These are phyloP conservation scores for Raja brachyura DNA, from an alignment of 2,113 vertebrate genomes.

Conservation along the genomic window DNA sequence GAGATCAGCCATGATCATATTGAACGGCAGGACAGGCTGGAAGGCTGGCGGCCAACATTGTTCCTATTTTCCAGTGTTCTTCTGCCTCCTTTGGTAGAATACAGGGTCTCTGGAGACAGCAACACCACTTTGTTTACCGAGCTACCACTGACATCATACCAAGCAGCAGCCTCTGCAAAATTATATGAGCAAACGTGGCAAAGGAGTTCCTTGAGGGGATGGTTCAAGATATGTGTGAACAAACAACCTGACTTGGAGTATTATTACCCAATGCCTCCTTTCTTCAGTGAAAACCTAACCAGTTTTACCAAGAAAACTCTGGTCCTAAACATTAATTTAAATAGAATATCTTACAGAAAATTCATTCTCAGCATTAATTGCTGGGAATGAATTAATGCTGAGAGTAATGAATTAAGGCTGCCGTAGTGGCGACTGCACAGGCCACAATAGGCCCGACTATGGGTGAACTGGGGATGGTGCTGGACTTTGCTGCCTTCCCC, in stretches of 20 bases:
- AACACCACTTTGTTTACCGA: background rate
- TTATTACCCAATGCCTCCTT: no score
- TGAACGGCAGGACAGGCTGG: no score
- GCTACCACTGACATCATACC: background rate
- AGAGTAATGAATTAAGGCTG: no score
- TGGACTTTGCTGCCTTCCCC: no score
- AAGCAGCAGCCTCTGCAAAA: background rate
- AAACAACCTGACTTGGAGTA: background rate
- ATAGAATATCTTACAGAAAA: background rate
- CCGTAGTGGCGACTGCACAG: no score
- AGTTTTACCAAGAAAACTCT: background rate
- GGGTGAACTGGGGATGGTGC: no score
- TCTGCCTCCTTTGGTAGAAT: background rate
- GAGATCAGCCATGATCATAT: no score
- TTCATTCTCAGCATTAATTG: background rate
- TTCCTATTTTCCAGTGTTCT: no score
- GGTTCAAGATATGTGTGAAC: background rate
- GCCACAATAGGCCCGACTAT: no score
- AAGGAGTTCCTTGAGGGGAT: background rate
- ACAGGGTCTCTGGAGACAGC: background rate
- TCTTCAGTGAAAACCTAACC: background rate
- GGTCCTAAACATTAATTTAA: background rate
- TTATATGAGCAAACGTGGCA: background rate
- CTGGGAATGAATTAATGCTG: no score
- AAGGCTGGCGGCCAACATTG: no score